Conservation (phyloP, 2,797 vertebrate species). For the Fratercula arctica region DNA sequence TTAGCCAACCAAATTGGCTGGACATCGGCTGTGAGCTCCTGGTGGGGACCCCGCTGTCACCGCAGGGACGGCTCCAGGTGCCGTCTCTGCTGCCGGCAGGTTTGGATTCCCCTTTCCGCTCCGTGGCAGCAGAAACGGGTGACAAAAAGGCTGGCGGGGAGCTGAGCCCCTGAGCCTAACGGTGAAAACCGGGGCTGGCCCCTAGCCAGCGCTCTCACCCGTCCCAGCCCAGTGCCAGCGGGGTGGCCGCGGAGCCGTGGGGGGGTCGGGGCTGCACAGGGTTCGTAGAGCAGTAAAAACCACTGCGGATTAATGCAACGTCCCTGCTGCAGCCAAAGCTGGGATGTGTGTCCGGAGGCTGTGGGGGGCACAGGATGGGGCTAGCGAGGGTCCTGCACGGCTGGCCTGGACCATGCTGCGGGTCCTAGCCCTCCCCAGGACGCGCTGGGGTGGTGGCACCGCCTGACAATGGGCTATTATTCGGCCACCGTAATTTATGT, state of each 20-base stretch:
- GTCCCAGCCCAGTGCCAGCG: neutral
- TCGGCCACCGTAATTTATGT: neutral
- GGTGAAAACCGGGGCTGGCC: neutral
- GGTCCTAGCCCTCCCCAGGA: neutral
- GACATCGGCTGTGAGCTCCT: accelerated
- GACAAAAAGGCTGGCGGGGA: neutral
- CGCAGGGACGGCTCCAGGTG: accelerated
- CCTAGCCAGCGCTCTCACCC: neutral
- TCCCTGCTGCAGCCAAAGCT: too few species aligned
- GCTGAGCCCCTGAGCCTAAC: neutral
- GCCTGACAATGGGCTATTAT: constrained; percentile 27
- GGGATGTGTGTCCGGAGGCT: neutral
- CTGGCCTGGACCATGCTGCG: neutral
- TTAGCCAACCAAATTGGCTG: too few species aligned
- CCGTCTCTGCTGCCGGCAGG: accelerated
- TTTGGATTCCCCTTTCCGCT: neutral
- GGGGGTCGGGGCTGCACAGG: neutral
- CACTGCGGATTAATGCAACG: accelerated
- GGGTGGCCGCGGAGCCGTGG: neutral
- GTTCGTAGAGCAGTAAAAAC: neutral
- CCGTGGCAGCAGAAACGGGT: neutral
- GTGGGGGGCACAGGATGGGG: neutral
- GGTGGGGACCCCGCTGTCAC: accelerated
- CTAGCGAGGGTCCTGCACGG: neutral
- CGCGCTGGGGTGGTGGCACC: neutral